A percentile compares a stretch with the other conserved stretches of the same genome.
Conservation (phyloP, 2,888 invertebrate genomes). For the Salpingus planirostris region DNA sequence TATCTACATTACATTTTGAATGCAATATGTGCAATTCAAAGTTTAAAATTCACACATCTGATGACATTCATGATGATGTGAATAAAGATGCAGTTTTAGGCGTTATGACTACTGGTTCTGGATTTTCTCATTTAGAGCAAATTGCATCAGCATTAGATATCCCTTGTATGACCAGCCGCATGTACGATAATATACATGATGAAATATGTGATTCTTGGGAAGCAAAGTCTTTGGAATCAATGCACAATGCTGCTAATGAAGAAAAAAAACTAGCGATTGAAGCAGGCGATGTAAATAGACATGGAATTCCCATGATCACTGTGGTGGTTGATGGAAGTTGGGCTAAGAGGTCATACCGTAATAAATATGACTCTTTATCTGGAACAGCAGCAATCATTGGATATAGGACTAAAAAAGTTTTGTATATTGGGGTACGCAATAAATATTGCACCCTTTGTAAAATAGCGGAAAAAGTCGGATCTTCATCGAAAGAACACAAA, state of each 20-base stretch:
- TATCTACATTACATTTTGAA: conserved; percentile 2
- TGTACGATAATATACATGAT: conserved; percentile 2
- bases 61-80: conserved; percentile 3
- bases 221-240: conserved; percentile 5
- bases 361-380: conserved; percentile 20
- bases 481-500: conserved; percentile 1
- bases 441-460: conserved; percentile 8
- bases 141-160: conserved; percentile 2
- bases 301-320: conserved; percentile 12
- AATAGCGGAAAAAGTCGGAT: background rate
- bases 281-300: conserved; percentile 10
- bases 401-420: conserved; percentile 6
- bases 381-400: conserved; percentile 9
- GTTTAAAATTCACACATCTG: conserved; percentile 3
- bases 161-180: conserved; percentile 5
- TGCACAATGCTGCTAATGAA: conserved; percentile 14
- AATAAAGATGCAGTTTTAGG: conserved; percentile 3
- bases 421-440: conserved; percentile 8
- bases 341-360: conserved; percentile 9
- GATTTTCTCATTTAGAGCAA: conserved; percentile 4
- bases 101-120: conserved; percentile 3
- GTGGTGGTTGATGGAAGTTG: conserved; percentile 10
- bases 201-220: conserved; percentile 1
- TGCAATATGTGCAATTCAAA: conserved; percentile 5
- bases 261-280: conserved; percentile 13